A percentile compares a stretch with the other conserved stretches of the same genome.
Evolutionary conservation across 2,888 invertebrate species (phyloP).

Genomic region (Clivina fossor): DNA sequence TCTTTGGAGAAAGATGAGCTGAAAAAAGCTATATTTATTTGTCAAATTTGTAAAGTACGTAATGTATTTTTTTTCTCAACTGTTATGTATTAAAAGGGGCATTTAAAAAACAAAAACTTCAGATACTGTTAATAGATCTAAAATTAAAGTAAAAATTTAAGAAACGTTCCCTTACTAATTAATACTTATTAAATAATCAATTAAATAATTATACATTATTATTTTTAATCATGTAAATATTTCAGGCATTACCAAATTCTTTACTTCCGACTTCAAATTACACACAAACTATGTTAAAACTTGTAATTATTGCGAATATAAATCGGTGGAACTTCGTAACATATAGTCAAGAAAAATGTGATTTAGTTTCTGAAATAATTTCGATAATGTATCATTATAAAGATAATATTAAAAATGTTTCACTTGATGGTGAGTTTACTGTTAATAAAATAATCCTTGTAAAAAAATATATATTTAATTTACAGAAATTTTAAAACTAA

Average conservation of each 20-base stretch:
- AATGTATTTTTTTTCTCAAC: too few species aligned
- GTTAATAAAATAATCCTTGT: too few species aligned
- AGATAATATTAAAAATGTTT: slow-evolving; percentile 1
- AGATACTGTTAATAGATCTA: too few species aligned
- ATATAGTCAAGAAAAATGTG: slow-evolving; percentile 17
- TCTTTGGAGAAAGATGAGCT: slow-evolving; percentile 7
- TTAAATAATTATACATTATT: too few species aligned
- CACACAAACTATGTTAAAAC: slow-evolving; percentile 16
- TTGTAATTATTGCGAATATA: background rate
- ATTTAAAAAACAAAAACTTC: too few species aligned
- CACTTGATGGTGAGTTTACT: too few species aligned
- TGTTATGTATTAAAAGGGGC: too few species aligned
- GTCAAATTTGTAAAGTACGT: slow-evolving; percentile 16
- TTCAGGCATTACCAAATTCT: slow-evolving; percentile 15
- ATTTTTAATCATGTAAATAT: too few species aligned
- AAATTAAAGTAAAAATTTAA: too few species aligned
- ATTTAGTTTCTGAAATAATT: slow-evolving; percentile 14
- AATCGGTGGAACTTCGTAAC: slow-evolving; percentile 26
- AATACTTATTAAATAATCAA: too few species aligned
- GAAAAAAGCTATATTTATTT: slow-evolving; percentile 22
- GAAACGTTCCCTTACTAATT: too few species aligned
- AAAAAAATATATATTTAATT: slow-evolving; percentile 3
- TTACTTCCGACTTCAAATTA: slow-evolving; percentile 2
- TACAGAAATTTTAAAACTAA: slow-evolving; percentile 15
- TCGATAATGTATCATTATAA: slow-evolving; percentile 16